Base-by-base conservation (phyloP, 2,888 invertebrate species). In the Steinernema scapterisci region DNA sequence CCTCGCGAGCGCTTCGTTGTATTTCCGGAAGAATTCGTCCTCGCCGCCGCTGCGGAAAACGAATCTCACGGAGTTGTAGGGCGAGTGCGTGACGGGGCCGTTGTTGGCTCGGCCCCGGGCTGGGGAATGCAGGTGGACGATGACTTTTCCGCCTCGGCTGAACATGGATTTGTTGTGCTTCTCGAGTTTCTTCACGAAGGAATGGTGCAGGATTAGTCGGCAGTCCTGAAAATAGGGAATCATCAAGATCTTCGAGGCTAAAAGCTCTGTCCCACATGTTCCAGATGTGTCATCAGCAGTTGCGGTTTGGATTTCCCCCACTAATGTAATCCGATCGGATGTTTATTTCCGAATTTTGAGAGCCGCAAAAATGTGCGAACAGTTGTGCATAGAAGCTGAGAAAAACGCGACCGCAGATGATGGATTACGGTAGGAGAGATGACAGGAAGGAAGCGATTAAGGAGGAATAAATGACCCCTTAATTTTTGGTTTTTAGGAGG, bases 11-110 rank as follows among this genome's bases (percentile, higher is more conserved):
- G 85, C 86, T 48, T 87, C 86, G 23, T 80, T 79, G 78, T 84
- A 86, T 25, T 81, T 80, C 73, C 84, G 84, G 79, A 79, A 87
- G 74, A 87, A 87, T 86, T 86, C 87, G 27, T 87, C 87, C 70
- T 87, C 87, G 19, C 86, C 86, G 44, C 87, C 87, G 72, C 80
- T 80, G 7, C 80, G 76, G 73, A 84, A 84, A 7, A 85, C 80
- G 63, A 83, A 78, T 44, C 81, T 77, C 27, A 83, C 71, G 1
- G 73, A 77, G 52, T 81, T 78, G 75, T 72, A 77, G 25, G 78
- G 73, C 56, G 80, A 80, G 1, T 77, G 75, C 31, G 79, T 82
- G n/a, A 87, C 81, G 7, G 86, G 86, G 7, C 86, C 86, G 21
- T 74, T 83, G 63, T 63, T 63, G 25, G 75, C 63, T 51, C 83